Conservation (phyloP, 2,797 vertebrate genomes). For the Xenops minutus region DNA sequence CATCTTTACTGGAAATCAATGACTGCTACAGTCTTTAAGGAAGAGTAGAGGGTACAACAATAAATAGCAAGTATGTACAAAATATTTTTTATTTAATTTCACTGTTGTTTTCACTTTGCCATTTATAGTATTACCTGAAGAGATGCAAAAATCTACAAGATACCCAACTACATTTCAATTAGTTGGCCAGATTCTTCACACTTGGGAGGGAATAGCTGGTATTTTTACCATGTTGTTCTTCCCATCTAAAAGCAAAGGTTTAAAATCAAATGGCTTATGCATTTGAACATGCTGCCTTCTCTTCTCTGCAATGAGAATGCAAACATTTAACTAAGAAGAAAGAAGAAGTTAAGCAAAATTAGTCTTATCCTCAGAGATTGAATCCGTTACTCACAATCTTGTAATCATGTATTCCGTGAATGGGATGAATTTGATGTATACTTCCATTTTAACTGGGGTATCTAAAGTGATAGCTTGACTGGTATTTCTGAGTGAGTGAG, state of each 20-base stretch:
- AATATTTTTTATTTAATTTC: not conserved
- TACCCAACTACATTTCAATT: not conserved
- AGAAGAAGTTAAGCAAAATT: not conserved
- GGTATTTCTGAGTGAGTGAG: not conserved
- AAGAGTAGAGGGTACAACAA: not conserved
- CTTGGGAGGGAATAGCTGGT: not conserved
- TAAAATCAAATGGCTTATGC: not conserved
- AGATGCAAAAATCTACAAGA: not conserved
- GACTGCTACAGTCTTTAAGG: not conserved
- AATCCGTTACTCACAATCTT: not conserved
- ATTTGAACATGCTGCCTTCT: not conserved
- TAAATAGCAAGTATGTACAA: not conserved
- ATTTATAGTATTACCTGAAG: not conserved
- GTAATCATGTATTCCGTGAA: not conserved
- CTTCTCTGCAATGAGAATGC: not conserved
- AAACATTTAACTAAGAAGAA: not conserved
- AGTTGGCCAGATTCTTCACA: not conserved
- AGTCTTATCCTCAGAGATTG: not conserved
- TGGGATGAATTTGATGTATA: not conserved
- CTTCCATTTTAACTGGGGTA: not conserved
- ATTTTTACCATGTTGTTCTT: not conserved
- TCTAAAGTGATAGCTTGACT: not conserved
- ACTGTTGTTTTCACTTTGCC: not conserved
- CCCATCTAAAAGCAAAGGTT: not conserved
- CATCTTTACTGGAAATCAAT: not conserved